A percentile compares a stretch with the other conserved stretches of the same genome.
Conservation (phyloP, 2,797 vertebrate genomes). For the Cryptoprocta ferox region DNA sequence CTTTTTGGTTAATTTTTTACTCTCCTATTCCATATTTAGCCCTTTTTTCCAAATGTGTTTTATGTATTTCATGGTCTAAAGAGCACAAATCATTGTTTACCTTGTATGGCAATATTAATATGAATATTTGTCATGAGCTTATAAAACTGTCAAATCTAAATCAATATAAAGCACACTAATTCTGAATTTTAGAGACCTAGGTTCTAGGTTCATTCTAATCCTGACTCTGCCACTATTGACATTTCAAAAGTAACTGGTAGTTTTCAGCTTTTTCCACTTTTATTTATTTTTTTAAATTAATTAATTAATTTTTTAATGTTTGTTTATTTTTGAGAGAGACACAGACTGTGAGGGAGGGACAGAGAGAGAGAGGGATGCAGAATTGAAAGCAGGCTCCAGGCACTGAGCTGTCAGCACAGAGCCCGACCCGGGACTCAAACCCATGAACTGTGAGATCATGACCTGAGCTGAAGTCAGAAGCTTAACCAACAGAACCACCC, state of each 20-base stretch:
- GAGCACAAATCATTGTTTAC: neutral
- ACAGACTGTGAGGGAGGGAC: no score
- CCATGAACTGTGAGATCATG: no score
- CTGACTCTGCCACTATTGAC: neutral
- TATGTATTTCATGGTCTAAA: slow-evolving; percentile 2
- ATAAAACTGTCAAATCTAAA: neutral
- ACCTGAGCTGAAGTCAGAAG: no score
- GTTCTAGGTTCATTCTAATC: neutral
- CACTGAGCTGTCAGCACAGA: no score
- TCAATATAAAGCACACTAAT: neutral
- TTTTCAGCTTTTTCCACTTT: slow-evolving; percentile 22
- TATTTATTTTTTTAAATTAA: neutral
- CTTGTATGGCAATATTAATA: neutral
- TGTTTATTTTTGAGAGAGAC: no score
- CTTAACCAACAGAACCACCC: no score
- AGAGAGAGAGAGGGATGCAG: no score
- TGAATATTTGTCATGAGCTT: neutral
- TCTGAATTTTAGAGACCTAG: slow-evolving; percentile 33
- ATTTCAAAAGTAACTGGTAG: neutral
- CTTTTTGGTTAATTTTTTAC: neutral
- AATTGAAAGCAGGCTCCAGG: no score
- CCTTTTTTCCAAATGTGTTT: slow-evolving; percentile 10
- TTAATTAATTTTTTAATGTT: no score
- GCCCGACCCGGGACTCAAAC: no score
- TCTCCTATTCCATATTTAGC: slow-evolving; percentile 28